A percentile compares a stretch with the other conserved stretches of the same genome.
phyloP scores from a whole-genome alignment of 2,888 invertebrate genomes.

The Drosophila monieri region DNA sequence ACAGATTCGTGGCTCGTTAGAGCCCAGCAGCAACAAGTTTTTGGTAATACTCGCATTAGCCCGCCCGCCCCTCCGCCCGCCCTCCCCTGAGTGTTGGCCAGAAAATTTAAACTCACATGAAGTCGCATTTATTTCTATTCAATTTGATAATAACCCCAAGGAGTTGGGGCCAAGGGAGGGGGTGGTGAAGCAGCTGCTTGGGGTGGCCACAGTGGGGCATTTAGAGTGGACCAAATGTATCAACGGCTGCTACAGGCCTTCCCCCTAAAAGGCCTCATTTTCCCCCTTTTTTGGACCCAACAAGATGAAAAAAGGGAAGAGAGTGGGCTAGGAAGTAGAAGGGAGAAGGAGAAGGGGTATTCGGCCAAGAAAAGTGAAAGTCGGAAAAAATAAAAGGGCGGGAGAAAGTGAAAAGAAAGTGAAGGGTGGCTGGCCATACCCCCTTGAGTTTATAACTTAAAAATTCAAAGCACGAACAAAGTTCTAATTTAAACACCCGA shows the following conservation, averaged over 20 bases:
- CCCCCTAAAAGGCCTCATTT: constrained; percentile 73
- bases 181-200: constrained; percentile 57
- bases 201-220: constrained; percentile 71
- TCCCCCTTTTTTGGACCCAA: constrained; percentile 54
- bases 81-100: constrained; percentile 9
- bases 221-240: constrained; percentile 78
- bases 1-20: constrained; percentile 36
- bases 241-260: constrained; percentile 61
- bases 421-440: constrained; percentile 48
- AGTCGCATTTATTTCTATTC: constrained; percentile 77
- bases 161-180: constrained; percentile 39
- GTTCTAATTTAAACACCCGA: constrained; percentile 83
- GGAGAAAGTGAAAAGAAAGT: background rate
- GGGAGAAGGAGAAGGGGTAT: background rate
- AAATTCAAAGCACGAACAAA: constrained; percentile 84
- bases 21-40: constrained; percentile 48
- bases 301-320: constrained; percentile 34
- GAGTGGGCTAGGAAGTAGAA: background rate
- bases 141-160: constrained; percentile 75
- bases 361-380: constrained; percentile 47
- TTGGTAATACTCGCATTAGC: constrained; percentile 32
- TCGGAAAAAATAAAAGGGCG: constrained; percentile 45
- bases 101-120: constrained; percentile 71
- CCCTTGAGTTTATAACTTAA: constrained; percentile 83
- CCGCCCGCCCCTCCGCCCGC: background rate